Conservation (phyloP, 2,888 invertebrate genomes). For the Caenorhabditis imperialis region DNA sequence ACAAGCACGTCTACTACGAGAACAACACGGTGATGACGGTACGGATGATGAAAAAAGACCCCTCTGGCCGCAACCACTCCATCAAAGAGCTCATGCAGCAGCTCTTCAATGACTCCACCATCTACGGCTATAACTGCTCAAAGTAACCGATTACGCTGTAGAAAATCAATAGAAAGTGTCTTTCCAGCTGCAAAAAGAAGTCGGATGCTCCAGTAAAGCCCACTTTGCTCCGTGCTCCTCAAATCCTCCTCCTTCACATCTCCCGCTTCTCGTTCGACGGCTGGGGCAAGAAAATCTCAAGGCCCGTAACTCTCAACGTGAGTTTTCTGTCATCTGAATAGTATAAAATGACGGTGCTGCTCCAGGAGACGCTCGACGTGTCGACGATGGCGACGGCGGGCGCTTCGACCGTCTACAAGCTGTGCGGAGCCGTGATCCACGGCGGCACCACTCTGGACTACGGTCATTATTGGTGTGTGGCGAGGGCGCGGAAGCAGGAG, state of each 20-base stretch:
- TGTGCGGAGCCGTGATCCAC: constrained; percentile 48
- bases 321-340: constrained; percentile 2
- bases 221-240: constrained; percentile 44
- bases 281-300: constrained; percentile 44
- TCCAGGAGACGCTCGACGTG: constrained; percentile 45
- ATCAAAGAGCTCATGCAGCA: constrained; percentile 53
- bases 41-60: constrained; percentile 45
- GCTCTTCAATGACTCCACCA: constrained; percentile 33
- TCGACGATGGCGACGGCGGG: constrained; percentile 39
- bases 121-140: constrained; percentile 45
- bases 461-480: constrained; percentile 54
- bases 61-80: constrained; percentile 22
- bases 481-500: constrained; percentile 33
- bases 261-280: constrained; percentile 53
- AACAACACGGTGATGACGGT: constrained; percentile 56
- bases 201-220: constrained; percentile 50
- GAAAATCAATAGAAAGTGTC: background rate
- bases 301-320: constrained; percentile 39
- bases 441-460: constrained; percentile 35
- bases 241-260: constrained; percentile 42
- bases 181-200: constrained; percentile 45
- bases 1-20: constrained; percentile 54
- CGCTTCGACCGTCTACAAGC: constrained; percentile 41
- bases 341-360: too few relatives aligned
- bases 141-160: constrained; percentile 12